Evolutionary conservation across 2,113 vertebrate genomes (phyloP).

Genomic region (Prunella fulvescens): DNA sequence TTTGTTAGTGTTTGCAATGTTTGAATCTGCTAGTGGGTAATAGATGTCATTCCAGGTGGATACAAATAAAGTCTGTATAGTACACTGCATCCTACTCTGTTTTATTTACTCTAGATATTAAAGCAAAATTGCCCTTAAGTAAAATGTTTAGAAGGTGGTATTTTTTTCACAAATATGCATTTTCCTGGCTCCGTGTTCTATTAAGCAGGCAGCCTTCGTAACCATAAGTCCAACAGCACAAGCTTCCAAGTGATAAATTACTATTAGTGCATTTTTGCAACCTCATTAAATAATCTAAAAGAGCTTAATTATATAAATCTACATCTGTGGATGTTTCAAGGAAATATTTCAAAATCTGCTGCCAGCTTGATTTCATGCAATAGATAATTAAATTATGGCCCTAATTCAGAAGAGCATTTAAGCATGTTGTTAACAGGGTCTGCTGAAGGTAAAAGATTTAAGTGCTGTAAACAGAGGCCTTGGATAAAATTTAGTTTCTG

Average conservation of each 20-base stretch:
- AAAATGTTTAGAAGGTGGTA: neutral
- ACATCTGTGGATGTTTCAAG: constrained; percentile 9
- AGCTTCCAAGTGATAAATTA: neutral
- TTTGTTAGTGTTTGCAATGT: neutral
- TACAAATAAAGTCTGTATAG: neutral
- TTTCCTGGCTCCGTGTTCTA: neutral
- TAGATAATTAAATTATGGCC: neutral
- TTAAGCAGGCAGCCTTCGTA: neutral
- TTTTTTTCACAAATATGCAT: neutral
- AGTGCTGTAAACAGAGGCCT: neutral
- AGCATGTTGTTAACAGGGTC: neutral
- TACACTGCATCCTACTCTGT: neutral
- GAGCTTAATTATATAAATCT: constrained; percentile 13
- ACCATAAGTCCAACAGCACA: neutral
- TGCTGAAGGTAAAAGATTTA: neutral
- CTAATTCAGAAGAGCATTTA: neutral
- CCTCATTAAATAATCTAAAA: constrained; percentile 17
- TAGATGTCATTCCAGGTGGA: neutral
- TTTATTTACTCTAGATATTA: neutral
- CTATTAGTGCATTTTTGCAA: neutral
- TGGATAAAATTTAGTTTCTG: neutral
- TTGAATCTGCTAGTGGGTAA: neutral
- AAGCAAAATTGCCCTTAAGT: neutral
- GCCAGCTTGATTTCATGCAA: neutral
- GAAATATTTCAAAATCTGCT: neutral